Base-by-base conservation (phyloP, 2,888 invertebrate species). In the Troilus luridus region DNA sequence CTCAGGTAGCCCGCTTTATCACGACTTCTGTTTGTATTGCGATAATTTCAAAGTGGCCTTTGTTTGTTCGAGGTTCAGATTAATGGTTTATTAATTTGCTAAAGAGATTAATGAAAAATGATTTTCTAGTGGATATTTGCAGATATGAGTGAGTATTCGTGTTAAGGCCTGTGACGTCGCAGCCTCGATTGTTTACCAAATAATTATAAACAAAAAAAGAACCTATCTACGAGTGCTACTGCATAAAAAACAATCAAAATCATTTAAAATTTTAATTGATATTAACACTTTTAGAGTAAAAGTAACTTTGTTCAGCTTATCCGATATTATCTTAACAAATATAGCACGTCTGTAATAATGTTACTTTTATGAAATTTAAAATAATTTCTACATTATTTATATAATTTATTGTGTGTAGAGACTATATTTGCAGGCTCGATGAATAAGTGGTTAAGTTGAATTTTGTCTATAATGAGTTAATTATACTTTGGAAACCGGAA, bases 1-100 rank as follows among this genome's bases (percentile, higher is more conserved):
- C 85, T 85, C 56, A n/a, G n/a, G 85, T 56, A 85, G 56, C 11
- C 85, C 12, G 10, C 56, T 56, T 58, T 58, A 58, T 85, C 85
- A 14, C 85, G n/a, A 54, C 56, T 56, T 7, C 72, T 85, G 56
- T 85, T 85, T 85, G 19, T 14, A 0, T 41, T 60, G 88, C 27
- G 88, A 88, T 88, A 62, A 88, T 59, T 88, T 27, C 58, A 27
- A 24, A 59, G 60, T 59, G 59, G 54, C 1, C 60, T 62, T 59
- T 88, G 60, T 88, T 88, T 88, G 14, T 41, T 5, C 62, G 17
- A 60, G 88, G 60, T 58, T 88, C 88, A 88, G 88, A 88, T 88
- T 88, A 88, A 88, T 88, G 88, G 88, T 88, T 88, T 88, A 88
- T 88, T 88, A 88, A 88, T 88, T 59, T 88, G 88, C 60, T 21